phyloP scores from a whole-genome alignment of 2,113 vertebrate genomes.

The Nibea coibor region DNA sequence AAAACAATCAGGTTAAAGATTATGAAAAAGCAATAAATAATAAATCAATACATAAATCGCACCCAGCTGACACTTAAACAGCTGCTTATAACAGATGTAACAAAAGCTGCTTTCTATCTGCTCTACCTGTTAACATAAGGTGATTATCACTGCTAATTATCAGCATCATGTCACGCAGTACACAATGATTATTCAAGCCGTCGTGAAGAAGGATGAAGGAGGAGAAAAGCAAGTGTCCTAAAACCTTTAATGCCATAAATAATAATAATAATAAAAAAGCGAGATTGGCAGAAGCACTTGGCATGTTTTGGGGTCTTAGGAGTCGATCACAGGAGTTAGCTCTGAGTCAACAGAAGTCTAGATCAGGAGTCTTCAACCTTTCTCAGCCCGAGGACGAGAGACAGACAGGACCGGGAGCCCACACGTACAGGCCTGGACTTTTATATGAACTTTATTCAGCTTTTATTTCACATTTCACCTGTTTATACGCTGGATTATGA shows the following conservation, averaged over 20 bases:
- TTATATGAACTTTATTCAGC: too few species aligned
- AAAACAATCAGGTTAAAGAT: slow-evolving; percentile 21
- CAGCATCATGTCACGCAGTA: slow-evolving; percentile 13
- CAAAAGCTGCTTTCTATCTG: background rate
- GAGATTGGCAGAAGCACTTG: slow-evolving; percentile 80
- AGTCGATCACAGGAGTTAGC: slow-evolving; percentile 11
- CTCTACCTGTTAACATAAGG: slow-evolving; percentile 10
- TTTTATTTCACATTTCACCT: too few species aligned
- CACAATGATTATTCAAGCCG: slow-evolving; percentile 1
- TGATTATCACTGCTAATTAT: slow-evolving; percentile 15
- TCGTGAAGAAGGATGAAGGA: background rate
- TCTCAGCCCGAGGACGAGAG: too few species aligned
- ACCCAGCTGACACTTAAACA: slow-evolving; percentile 13
- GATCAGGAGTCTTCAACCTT: background rate
- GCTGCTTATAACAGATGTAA: slow-evolving; percentile 28
- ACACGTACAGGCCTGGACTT: too few species aligned
- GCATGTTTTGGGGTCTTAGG: slow-evolving; percentile 57
- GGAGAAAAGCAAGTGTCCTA: slow-evolving; percentile 39
- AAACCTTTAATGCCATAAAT: slow-evolving; percentile 63
- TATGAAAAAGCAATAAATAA: slow-evolving; percentile 37
- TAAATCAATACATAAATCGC: background rate
- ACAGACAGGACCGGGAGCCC: too few species aligned
- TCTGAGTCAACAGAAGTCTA: slow-evolving; percentile 16
- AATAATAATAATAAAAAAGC: slow-evolving; percentile 1
- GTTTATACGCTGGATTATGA: too few species aligned